These are phyloP conservation scores for Leptarthrus brevirostris DNA, from an alignment of 2,888 invertebrate genomes.

Conservation along the genomic window DNA sequence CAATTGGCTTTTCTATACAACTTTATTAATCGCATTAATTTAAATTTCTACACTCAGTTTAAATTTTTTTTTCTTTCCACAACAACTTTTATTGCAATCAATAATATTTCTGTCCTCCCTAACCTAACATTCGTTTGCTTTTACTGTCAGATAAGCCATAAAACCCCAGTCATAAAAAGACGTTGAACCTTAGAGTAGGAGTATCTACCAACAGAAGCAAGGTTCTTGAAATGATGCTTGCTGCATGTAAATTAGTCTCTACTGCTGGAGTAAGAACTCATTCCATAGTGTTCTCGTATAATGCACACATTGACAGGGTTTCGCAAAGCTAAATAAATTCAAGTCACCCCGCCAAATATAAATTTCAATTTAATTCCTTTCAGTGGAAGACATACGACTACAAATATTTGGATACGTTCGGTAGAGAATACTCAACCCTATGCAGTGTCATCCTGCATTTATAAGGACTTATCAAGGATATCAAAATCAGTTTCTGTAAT, in stretches of 20 bases:
- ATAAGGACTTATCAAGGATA: no score
- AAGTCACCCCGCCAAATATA: slow-evolving; percentile 20
- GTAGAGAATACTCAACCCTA: neutral
- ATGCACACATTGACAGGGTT: slow-evolving; percentile 29
- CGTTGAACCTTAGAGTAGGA: neutral
- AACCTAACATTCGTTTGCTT: neutral
- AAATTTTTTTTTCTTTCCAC: neutral
- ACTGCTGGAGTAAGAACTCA: slow-evolving; percentile 18
- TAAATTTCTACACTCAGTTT: no score
- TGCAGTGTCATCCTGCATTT: no score
- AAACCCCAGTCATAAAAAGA: neutral
- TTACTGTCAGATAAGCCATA: neutral
- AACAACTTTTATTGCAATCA: neutral
- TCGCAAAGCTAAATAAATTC: slow-evolving; percentile 23
- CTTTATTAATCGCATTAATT: no score
- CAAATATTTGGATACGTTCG: neutral
- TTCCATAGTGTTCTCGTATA: no score
- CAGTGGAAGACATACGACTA: neutral
- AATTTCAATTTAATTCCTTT: slow-evolving; percentile 23
- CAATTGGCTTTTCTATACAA: no score
- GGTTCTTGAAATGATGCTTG: neutral
- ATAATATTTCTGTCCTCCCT: neutral
- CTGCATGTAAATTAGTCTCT: slow-evolving; percentile 40
- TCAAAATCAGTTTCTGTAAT: no score
- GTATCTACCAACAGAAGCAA: slow-evolving; percentile 6